Evolutionary conservation across 35 echinoderm and acorn worm species (phyloP).

Genomic region (Holothuria glaberrima): DNA sequence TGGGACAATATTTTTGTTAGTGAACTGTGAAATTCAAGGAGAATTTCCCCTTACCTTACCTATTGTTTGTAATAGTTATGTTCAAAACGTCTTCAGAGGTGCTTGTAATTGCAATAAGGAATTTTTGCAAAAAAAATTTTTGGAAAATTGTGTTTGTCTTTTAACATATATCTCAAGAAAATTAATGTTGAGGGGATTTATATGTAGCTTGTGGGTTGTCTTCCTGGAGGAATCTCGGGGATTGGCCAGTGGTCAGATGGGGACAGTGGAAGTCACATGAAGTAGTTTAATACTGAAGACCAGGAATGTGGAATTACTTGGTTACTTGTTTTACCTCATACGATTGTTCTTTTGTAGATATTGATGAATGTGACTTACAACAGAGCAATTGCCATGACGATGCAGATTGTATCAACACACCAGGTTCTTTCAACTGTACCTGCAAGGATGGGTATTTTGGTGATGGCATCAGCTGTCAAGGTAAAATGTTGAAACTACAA

Average conservation of each 20-base stretch:
- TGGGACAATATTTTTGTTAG: no score
- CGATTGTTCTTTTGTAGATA: slow-evolving; percentile 29
- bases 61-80: no score
- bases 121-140: no score
- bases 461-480: slow-evolving; percentile 48
- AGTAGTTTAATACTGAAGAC: neutral
- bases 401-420: slow-evolving; percentile 36
- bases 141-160: neutral
- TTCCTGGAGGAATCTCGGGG: neutral
- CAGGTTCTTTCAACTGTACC: slow-evolving; percentile 48
- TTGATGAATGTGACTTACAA: slow-evolving; percentile 46
- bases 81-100: no score
- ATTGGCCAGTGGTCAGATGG: neutral
- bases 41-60: no score
- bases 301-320: no score
- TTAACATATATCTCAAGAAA: neutral
- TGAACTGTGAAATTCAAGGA: no score
- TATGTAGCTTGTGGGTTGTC: neutral
- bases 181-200: neutral
- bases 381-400: slow-evolving; percentile 29
- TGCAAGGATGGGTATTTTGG: slow-evolving; percentile 59
- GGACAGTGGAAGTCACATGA: neutral
- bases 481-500: neutral
- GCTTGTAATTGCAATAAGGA: no score
- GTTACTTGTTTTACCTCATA: no score